Base-by-base conservation (phyloP, 2,888 invertebrate species). In the Lasioglossum pauxillum region DNA sequence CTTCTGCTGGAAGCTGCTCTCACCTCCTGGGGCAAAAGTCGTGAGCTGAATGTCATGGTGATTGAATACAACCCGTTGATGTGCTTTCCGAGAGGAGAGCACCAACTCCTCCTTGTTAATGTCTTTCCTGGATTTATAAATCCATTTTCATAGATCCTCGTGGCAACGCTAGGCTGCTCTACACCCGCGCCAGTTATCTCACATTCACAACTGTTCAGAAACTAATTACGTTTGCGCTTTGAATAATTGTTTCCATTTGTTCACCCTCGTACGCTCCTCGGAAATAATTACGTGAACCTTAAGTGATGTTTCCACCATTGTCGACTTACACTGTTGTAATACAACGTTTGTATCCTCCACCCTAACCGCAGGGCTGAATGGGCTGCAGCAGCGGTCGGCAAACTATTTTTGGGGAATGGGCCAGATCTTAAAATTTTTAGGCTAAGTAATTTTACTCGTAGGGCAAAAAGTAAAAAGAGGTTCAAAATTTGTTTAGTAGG, bases 1-100 rank as follows among this genome's bases (percentile, higher is more conserved):
- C 88, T 86, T 83, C 87, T 91, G 88, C 90, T 91, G 91, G 92
- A 90, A 91, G 93, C 92, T 91, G 91, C 94, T 94, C 94, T 94
- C 94, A 94, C 94, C 94, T 92, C 94, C 94, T 82, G 92, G 92
- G 94, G 94, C 94, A 92, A 94, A 92, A 92, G 91, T 93, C 94
- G 94, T 93, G 93, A 90, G 91, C 90, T 89, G 91, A 94, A 93
- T 93, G 93, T 94, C 93, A 94, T 91, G 91, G 93, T 92, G 92
- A 92, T 92, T 93, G 92, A 94, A 93, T 92, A 93, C 92, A 85
- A 90, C 82, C 87, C 85, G 85, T 76, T 90, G 87, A 91, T 90
- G 91, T 80, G 87, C 91, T 87, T 86, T 81, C 81, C 84, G 78
- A 82, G 87, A 82, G 64, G 82, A 78, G 72, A 79, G 76, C 73